phyloP scores from a whole-genome alignment of 2,888 invertebrate species.

The Drosophila mimetica region DNA sequence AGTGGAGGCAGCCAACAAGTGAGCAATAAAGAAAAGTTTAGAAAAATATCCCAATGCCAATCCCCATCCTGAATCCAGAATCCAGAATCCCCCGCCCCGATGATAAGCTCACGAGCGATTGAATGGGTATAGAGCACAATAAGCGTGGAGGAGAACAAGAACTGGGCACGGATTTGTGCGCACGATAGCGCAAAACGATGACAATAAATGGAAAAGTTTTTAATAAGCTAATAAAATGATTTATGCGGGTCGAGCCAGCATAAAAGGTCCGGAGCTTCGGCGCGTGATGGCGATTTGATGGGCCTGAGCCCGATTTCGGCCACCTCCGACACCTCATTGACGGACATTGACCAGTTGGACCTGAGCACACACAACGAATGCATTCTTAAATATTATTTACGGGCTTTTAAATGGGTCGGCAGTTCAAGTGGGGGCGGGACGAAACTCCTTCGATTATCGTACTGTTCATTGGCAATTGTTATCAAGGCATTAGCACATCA shows the following conservation, averaged over 20 bases:
- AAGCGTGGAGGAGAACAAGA: conserved; percentile 46
- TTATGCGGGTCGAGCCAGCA: conserved; percentile 64
- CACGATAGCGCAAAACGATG: conserved; percentile 80
- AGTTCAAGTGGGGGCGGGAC: conserved; percentile 55
- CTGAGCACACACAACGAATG: conserved; percentile 53
- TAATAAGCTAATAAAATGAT: conserved; percentile 82
- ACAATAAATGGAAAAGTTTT: conserved; percentile 83
- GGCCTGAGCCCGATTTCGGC: conserved; percentile 21
- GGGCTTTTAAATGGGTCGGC: conserved; percentile 8
- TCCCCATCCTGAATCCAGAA: conserved; percentile 32
- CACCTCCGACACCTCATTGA: conserved; percentile 31
- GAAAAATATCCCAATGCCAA: conserved; percentile 66
- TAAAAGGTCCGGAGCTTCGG: conserved; percentile 46
- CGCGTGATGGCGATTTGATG: conserved; percentile 53
- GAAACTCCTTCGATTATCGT: conserved; percentile 22
- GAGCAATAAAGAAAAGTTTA: conserved; percentile 82
- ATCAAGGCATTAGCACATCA: conserved; percentile 74
- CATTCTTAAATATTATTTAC: conserved; percentile 36
- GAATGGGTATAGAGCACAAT: conserved; percentile 69
- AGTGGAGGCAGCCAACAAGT: conserved; percentile 72
- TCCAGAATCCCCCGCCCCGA: conserved; percentile 15
- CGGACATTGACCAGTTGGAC: conserved; percentile 18
- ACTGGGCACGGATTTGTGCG: conserved; percentile 77
- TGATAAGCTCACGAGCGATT: conserved; percentile 78
- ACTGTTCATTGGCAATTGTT: conserved; percentile 64